These are phyloP conservation scores for Crossaster papposus DNA, from an alignment of 53 echinoderm and acorn worm species.

Conservation along the genomic window DNA sequence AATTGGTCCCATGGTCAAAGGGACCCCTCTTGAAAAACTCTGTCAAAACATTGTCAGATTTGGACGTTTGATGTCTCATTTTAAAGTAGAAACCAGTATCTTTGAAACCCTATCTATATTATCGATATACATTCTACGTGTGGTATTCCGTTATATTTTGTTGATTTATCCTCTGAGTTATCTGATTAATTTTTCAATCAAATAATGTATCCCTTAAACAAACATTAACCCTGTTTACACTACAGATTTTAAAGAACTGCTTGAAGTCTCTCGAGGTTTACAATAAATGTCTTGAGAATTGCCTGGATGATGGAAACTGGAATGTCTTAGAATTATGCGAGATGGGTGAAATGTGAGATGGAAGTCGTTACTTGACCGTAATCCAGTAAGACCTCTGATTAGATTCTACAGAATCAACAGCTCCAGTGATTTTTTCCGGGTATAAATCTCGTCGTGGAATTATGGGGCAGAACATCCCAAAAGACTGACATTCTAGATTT, in stretches of 20 bases:
- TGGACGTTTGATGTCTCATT: too few species aligned
- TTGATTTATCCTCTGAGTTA: background rate
- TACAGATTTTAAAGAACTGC: background rate
- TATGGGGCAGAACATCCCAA: background rate
- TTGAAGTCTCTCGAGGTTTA: background rate
- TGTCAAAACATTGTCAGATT: too few species aligned
- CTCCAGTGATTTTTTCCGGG: conserved; percentile 12
- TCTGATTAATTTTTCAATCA: conserved; percentile 1
- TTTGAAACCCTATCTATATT: too few species aligned
- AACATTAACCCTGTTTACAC: background rate
- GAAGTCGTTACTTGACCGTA: background rate
- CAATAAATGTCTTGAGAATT: background rate
- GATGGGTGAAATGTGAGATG: background rate
- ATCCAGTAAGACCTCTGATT: background rate
- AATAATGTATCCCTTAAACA: conserved; percentile 3
- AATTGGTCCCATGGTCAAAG: too few species aligned
- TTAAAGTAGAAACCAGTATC: too few species aligned
- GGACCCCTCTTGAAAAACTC: too few species aligned
- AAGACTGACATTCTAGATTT: conserved; percentile 26
- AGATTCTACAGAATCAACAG: background rate
- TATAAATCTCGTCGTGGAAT: background rate
- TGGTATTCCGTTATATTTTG: too few species aligned
- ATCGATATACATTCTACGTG: too few species aligned
- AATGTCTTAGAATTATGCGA: background rate
- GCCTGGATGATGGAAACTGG: background rate